Conservation (phyloP, 1,140 invertebrate species). For the Belonocnema kinseyi region DNA sequence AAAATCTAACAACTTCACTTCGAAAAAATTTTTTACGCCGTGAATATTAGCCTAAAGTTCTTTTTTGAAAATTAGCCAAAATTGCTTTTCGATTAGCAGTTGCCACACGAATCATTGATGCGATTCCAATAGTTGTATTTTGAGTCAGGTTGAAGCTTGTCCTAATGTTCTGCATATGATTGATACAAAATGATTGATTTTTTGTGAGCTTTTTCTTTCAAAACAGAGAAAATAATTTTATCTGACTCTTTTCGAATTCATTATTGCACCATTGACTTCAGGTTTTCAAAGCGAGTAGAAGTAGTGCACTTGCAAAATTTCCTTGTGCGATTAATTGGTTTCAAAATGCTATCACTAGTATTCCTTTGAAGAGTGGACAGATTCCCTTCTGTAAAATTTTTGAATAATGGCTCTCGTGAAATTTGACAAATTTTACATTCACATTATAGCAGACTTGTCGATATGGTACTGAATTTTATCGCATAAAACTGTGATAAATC, state of each 20-base stretch:
- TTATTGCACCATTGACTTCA: not conserved
- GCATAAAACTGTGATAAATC: constrained; percentile 4
- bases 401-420: no score
- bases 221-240: not conserved
- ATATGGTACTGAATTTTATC: not conserved
- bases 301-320: no score
- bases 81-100: not conserved
- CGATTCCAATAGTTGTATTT: no score
- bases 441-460: not conserved
- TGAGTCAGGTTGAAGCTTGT: no score
- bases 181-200: no score
- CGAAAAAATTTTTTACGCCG: not conserved
- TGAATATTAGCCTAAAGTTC: not conserved
- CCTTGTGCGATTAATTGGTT: no score
- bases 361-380: no score
- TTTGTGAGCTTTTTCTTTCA: not conserved
- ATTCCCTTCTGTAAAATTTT: no score
- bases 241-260: not conserved
- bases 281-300: no score
- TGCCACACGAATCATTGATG: not conserved
- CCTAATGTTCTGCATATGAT: no score
- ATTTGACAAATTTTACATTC: no score
- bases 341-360: no score
- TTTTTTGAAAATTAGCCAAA: not conserved
- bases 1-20: not conserved